Conservation (phyloP, 2,888 invertebrate species). For the Epiblema foenella region DNA sequence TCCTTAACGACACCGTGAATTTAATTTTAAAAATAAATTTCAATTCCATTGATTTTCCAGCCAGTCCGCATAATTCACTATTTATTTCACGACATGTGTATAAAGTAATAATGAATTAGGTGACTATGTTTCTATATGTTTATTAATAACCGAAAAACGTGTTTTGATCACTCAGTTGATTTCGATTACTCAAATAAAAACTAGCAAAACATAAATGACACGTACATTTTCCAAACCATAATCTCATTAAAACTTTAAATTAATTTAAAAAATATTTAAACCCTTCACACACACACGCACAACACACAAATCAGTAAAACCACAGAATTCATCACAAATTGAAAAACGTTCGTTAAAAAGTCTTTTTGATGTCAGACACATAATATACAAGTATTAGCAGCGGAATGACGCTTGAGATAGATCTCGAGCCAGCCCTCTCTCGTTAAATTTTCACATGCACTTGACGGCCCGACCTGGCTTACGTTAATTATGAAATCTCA, state of each 20-base stretch:
- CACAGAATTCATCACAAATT: conserved; percentile 32
- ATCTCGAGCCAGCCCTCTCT: conserved; percentile 67
- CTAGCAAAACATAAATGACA: neutral
- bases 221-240: neutral
- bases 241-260: conserved; percentile 1
- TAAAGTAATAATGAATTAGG: too few relatives aligned
- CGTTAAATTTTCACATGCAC: conserved; percentile 84
- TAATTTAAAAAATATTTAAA: conserved; percentile 31
- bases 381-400: conserved; percentile 53
- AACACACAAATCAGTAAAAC: conserved; percentile 10
- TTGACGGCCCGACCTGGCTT: conserved; percentile 80
- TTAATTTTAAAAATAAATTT: too few relatives aligned
- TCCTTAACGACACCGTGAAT: too few relatives aligned
- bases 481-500: conserved; percentile 84
- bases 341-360: conserved; percentile 49
- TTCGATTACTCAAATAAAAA: too few relatives aligned
- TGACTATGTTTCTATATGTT: too few relatives aligned
- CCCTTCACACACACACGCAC: conserved; percentile 10
- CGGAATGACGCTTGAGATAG: conserved; percentile 68
- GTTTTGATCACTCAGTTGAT: too few relatives aligned
- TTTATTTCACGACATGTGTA: too few relatives aligned
- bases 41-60: too few relatives aligned
- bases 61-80: too few relatives aligned
- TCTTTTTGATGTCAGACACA: conserved; percentile 68
- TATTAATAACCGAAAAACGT: too few relatives aligned